These are phyloP conservation scores for Alauda arvensis DNA, from an alignment of 2,797 vertebrate genomes.

Conservation along the genomic window DNA sequence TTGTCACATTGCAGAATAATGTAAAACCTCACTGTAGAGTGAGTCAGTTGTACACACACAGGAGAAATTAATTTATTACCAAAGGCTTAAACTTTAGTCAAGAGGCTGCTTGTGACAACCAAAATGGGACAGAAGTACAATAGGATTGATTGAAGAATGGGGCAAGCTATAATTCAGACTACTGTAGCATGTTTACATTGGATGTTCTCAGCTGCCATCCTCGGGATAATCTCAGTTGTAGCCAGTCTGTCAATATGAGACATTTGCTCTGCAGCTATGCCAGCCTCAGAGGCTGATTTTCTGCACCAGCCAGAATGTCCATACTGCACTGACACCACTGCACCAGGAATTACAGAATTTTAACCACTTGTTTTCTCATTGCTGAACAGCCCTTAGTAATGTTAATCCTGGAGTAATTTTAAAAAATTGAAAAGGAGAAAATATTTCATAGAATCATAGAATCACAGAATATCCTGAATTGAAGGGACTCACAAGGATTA, in stretches of 20 bases:
- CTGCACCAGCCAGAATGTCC: background rate
- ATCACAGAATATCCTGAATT: background rate
- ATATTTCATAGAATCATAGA: background rate
- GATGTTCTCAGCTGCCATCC: background rate
- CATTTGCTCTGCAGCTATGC: background rate
- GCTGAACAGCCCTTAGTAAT: background rate
- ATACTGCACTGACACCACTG: background rate
- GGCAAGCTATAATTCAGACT: background rate
- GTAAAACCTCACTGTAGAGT: background rate
- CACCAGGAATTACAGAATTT: background rate
- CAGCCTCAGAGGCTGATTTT: background rate
- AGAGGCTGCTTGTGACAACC: background rate
- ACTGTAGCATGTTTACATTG: background rate
- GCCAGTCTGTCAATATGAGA: background rate
- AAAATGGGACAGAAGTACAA: background rate
- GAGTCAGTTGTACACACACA: background rate
- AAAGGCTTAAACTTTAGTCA: background rate
- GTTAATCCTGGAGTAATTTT: background rate
- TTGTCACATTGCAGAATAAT: background rate
- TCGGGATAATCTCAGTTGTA: background rate
- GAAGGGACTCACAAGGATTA: background rate
- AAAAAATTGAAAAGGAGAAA: background rate
- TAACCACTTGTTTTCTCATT: background rate
- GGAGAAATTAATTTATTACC: background rate
- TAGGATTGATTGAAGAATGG: background rate